These are phyloP conservation scores for Cecropterus lyciades DNA, from an alignment of 1,140 invertebrate genomes.

Conservation along the genomic window DNA sequence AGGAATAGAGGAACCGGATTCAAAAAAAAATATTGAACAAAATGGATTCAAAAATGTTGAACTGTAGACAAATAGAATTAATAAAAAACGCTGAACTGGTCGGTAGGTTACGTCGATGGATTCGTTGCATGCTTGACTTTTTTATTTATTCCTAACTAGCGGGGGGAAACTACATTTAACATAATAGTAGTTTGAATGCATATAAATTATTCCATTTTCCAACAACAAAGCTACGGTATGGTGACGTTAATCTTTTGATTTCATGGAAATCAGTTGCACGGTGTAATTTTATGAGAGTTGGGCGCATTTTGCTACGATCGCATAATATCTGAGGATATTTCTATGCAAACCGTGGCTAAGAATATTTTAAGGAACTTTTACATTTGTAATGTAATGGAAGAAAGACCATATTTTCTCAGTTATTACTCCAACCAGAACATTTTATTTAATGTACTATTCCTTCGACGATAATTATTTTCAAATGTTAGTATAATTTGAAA, in stretches of 20 bases:
- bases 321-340: constrained; percentile 7
- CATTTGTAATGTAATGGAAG: neutral
- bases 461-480: neutral
- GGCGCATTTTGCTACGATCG: constrained; percentile 2
- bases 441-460: neutral
- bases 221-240: constrained; percentile 1
- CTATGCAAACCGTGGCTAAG: constrained; percentile 8
- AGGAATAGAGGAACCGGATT: too few relatives aligned
- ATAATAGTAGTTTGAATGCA: neutral
- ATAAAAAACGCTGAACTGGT: too few relatives aligned
- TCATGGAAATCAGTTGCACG: constrained; percentile 13
- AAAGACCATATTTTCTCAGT: neutral
- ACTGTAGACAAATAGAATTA: too few relatives aligned
- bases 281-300: constrained; percentile 11
- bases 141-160: too few relatives aligned
- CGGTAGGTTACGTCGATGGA: too few relatives aligned
- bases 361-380: constrained; percentile 1
- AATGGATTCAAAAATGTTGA: too few relatives aligned
- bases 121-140: too few relatives aligned
- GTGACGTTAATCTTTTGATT: constrained; percentile 19
- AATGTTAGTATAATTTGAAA: neutral
- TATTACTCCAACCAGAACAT: neutral
- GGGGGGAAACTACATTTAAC: too few relatives aligned
- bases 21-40: too few relatives aligned
- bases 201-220: neutral